phyloP scores from a whole-genome alignment of 2,888 invertebrate genomes.

The Oegoconia quadripuncta region DNA sequence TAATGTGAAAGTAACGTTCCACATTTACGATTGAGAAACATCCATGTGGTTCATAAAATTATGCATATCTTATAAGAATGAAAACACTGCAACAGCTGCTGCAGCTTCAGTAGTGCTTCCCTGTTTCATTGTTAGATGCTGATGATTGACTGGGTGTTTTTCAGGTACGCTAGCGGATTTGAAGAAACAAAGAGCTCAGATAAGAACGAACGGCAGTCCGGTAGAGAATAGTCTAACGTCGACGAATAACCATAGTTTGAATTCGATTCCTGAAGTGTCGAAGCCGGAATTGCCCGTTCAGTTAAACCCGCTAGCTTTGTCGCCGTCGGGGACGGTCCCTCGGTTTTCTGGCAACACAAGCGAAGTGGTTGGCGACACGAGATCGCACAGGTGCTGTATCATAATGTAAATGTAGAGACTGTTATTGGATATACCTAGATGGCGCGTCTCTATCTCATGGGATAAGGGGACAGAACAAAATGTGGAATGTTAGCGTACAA shows the following conservation, averaged over 20 bases:
- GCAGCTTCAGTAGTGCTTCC: neutral
- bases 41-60: constrained; percentile 23
- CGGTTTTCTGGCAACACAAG: constrained; percentile 87
- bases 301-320: constrained; percentile 62
- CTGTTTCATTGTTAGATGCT: neutral
- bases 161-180: constrained; percentile 92
- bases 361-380: constrained; percentile 87
- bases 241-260: constrained; percentile 65
- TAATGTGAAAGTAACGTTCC: constrained; percentile 38
- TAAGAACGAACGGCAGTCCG: constrained; percentile 82
- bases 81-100: neutral
- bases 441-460: constrained; percentile 10
- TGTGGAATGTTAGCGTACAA: constrained; percentile 37
- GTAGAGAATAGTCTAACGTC: constrained; percentile 65
- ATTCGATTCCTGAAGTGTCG: constrained; percentile 62
- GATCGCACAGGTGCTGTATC: constrained; percentile 85
- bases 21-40: constrained; percentile 32
- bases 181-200: constrained; percentile 94
- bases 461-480: constrained; percentile 18
- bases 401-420: constrained; percentile 77
- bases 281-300: constrained; percentile 68
- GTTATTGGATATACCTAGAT: neutral
- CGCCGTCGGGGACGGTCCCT: constrained; percentile 66
- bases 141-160: constrained; percentile 27
- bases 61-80: constrained; percentile 22